Percentiles rank a stretch among this genome's conserved stretches.
phyloP scores from a whole-genome alignment of 2,113 vertebrate genomes.

The Candoia aspera region DNA sequence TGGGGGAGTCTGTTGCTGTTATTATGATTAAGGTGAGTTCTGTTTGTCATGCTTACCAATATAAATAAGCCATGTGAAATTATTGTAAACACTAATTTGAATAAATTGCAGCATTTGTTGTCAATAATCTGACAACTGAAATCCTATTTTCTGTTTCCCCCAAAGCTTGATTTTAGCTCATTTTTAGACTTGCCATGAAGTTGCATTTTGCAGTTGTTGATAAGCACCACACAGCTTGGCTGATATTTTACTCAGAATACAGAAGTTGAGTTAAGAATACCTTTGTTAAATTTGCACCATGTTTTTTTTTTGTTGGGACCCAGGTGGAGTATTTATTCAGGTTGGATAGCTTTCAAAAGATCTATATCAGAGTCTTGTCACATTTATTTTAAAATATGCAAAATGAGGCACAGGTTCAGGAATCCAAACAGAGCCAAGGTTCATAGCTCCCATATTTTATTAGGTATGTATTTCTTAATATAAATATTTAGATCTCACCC shows the following conservation, averaged over 20 bases:
- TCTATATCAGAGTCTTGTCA: not conserved
- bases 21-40: not conserved
- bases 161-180: not conserved
- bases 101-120: not conserved
- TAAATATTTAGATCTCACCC: not conserved
- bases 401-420: not conserved
- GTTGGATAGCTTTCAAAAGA: not conserved
- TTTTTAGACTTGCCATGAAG: not conserved
- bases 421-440: not conserved
- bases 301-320: not conserved
- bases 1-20: not conserved
- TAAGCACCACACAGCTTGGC: not conserved
- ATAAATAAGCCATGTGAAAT: not conserved
- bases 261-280: not conserved
- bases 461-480: not conserved
- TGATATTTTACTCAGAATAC: not conserved
- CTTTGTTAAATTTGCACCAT: not conserved
- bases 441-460: not conserved
- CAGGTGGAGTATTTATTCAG: not conserved
- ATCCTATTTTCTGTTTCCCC: not conserved
- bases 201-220: not conserved
- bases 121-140: not conserved
- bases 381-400: not conserved
- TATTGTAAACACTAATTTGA: constrained; percentile 45
- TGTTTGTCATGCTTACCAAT: constrained; percentile 4